These are phyloP conservation scores for Temnothorax nylanderi DNA, from an alignment of 1,140 invertebrate genomes.

Conservation along the genomic window DNA sequence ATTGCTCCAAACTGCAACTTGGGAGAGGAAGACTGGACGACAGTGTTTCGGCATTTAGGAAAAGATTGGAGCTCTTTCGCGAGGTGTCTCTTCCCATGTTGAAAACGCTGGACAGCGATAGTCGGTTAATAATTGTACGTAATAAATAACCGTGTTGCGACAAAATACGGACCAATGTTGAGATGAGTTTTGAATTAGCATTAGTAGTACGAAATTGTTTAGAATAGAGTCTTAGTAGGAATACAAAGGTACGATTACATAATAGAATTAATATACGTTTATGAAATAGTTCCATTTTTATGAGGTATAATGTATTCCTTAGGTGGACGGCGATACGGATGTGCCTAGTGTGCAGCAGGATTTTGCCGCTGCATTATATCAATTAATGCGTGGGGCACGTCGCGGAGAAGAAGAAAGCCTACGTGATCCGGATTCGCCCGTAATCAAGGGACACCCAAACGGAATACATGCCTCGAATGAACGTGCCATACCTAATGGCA, in stretches of 20 bases:
- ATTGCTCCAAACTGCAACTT: slow-evolving; percentile 94
- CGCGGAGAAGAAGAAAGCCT: slow-evolving; percentile 80
- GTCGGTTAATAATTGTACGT: slow-evolving; percentile 92
- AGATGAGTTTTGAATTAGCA: background rate
- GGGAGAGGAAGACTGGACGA: slow-evolving; percentile 93
- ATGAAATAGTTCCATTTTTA: background rate
- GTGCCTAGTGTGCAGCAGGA: slow-evolving; percentile 90
- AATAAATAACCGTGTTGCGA: background rate
- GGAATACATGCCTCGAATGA: slow-evolving; percentile 68
- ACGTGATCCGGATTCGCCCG: slow-evolving; percentile 49
- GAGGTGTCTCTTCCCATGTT: slow-evolving; percentile 95
- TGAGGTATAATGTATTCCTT: background rate
- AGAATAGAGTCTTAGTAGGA: no score
- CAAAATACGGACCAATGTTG: background rate
- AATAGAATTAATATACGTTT: background rate
- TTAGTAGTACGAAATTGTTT: no score
- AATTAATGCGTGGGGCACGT: slow-evolving; percentile 87
- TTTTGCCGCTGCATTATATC: slow-evolving; percentile 89
- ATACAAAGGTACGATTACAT: no score
- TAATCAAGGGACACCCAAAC: slow-evolving; percentile 60
- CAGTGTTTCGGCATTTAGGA: slow-evolving; percentile 93
- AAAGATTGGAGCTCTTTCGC: slow-evolving; percentile 93
- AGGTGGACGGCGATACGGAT: slow-evolving; percentile 94
- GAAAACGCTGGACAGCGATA: slow-evolving; percentile 92
- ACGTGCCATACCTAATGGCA: slow-evolving; percentile 77